Base-by-base conservation (phyloP, 2,888 invertebrate species). In the Lasioglossum figueresi region DNA sequence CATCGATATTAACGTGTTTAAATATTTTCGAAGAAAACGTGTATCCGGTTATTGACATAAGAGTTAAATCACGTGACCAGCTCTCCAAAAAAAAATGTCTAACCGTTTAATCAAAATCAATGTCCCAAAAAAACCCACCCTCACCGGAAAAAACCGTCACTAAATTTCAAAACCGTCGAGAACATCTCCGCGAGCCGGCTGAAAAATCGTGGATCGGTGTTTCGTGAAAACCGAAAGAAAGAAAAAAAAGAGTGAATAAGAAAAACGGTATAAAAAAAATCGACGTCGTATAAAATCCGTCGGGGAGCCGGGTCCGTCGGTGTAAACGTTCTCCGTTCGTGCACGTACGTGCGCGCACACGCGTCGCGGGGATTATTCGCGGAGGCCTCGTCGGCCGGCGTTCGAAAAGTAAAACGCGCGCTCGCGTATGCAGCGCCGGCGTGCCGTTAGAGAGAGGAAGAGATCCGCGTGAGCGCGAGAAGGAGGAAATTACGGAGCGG, bases 351-450 rank as follows among this genome's bases (percentile, higher is more conserved):
- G 82, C 80, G 19, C 78, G 78, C 66, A 84, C 79, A 82, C 86
- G 83, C 79, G 68, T 77, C 73, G 59, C 85, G 76, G 70, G 84
- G 84, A 90, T 90, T 86, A 89, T 87, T 89, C 89, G 86, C 79
- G 68, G 68, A 74, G 81, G 85, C 76, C 85, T 88, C 71, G 79
- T 79, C 63, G 31, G 82, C 85, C 85, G 86, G 84, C 84, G 56
- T 88, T 90, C 88, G 91, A 91, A 92, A 92, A 91, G 90, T 89
- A 91, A 91, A 89, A 86, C 88, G 84, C 84, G 88, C 84, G 88
- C 86, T 72, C 83, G 83, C 79, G 82, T 86, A 82, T 87, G 80
- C 89, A 88, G 80, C 85, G 79, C 40, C 52, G 63, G 70, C 48
- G 43, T 37, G 34, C 52, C 27, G 52, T 40, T 37, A 2, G 76